Conservation (phyloP, 1,140 invertebrate species). For the Bombus turneri region DNA sequence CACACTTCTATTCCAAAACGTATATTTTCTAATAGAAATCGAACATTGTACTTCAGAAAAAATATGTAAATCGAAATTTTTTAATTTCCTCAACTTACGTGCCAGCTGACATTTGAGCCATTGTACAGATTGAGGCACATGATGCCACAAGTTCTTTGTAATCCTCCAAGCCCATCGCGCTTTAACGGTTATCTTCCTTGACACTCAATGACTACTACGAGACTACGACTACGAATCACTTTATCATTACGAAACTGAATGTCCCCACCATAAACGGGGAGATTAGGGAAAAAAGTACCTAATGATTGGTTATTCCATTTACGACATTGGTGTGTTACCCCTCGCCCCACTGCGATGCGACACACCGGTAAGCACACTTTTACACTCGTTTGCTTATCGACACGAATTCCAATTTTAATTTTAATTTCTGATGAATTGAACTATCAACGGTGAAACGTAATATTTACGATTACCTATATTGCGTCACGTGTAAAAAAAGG, state of each 20-base stretch:
- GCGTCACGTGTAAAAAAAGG: not conserved
- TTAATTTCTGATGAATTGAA: not conserved
- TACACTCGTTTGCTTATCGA: not conserved
- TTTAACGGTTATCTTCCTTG: not conserved
- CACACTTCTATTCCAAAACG: not conserved
- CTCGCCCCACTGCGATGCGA: not conserved
- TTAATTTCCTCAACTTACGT: conserved; percentile 73
- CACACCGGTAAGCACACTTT: not conserved
- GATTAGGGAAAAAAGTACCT: conserved; percentile 11
- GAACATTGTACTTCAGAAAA: not conserved
- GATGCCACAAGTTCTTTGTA: conserved; percentile 80
- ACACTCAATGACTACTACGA: not conserved
- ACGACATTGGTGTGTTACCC: not conserved
- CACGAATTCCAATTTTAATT: not conserved
- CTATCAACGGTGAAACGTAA: not conserved
- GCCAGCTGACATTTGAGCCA: conserved; percentile 80
- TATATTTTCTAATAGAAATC: not conserved
- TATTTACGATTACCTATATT: not conserved
- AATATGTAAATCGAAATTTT: not conserved
- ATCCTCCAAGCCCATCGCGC: conserved; percentile 78
- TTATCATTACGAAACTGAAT: not conserved
- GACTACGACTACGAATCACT: conserved; percentile 12
- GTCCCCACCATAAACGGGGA: not conserved
- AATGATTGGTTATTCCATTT: not conserved
- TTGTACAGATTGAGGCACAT: conserved; percentile 76